These are phyloP conservation scores for Hypotaenidia okinawae DNA, from an alignment of 2,797 vertebrate genomes.

Conservation along the genomic window DNA sequence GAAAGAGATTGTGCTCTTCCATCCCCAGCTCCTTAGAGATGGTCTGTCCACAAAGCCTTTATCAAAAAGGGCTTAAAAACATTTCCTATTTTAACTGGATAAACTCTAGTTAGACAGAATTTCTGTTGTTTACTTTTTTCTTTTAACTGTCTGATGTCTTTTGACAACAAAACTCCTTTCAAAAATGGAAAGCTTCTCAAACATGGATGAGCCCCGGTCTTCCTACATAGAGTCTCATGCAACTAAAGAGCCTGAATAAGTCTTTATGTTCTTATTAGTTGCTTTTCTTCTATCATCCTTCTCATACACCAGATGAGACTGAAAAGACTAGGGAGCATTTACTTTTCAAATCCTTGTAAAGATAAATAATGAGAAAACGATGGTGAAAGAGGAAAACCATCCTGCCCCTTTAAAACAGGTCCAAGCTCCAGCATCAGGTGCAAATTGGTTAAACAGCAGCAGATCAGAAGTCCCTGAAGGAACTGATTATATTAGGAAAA, in stretches of 20 bases:
- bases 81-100: not conserved
- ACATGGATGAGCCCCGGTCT: not conserved
- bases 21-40: not conserved
- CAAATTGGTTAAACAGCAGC: not conserved
- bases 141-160: not conserved
- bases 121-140: not conserved
- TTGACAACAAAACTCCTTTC: not conserved
- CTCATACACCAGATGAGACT: not conserved
- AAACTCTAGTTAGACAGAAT: not conserved
- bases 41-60: not conserved
- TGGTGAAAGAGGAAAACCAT: not conserved
- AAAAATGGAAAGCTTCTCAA: not conserved
- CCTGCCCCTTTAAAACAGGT: not conserved
- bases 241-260: not conserved
- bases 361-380: not conserved
- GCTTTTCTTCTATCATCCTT: not conserved
- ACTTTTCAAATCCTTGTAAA: not conserved
- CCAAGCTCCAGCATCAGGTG: not conserved
- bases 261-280: not conserved
- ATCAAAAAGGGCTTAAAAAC: not conserved
- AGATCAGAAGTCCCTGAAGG: constrained; percentile 2
- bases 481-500: constrained; percentile 34
- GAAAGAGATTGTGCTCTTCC: not conserved
- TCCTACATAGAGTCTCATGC: not conserved
- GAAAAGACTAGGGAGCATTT: not conserved